Percentiles rank a stretch among this genome's conserved stretches.
phyloP scores from a whole-genome alignment of 2,888 invertebrate genomes.

The Tanytarsus gracilentus region DNA sequence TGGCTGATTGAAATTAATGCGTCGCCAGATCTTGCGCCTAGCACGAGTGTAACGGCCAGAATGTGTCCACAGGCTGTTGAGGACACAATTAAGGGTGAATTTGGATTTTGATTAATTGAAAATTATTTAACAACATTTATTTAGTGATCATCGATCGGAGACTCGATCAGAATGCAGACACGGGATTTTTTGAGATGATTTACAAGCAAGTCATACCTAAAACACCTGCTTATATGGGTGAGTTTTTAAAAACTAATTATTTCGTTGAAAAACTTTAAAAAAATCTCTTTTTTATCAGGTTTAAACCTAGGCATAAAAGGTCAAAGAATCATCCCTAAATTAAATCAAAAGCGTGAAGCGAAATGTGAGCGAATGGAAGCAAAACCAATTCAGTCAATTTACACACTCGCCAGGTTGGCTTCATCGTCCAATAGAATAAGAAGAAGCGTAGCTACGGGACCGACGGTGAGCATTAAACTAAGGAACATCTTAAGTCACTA shows the following conservation, averaged over 20 bases:
- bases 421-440: slow-evolving; percentile 23
- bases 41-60: slow-evolving; percentile 78
- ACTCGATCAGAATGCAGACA: slow-evolving; percentile 61
- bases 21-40: slow-evolving; percentile 84
- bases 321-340: slow-evolving; percentile 38
- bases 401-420: slow-evolving; percentile 19
- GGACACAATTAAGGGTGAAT: slow-evolving; percentile 87
- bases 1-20: slow-evolving; percentile 95
- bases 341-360: slow-evolving; percentile 13
- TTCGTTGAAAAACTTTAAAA: slow-evolving; percentile 35
- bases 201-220: slow-evolving; percentile 70
- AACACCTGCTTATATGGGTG: slow-evolving; percentile 70
- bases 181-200: slow-evolving; percentile 70
- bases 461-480: not conserved
- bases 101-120: too few relatives aligned
- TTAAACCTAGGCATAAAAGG: slow-evolving; percentile 42
- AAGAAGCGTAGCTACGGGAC: slow-evolving; percentile 11
- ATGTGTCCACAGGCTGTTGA: slow-evolving; percentile 81
- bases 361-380: slow-evolving; percentile 12
- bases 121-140: slow-evolving; percentile 36
- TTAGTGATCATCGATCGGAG: slow-evolving; percentile 70
- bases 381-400: slow-evolving; percentile 22
- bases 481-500: not conserved
- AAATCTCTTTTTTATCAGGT: not conserved
- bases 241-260: slow-evolving; percentile 42